These are phyloP conservation scores for Forficula auricularia DNA, from an alignment of 1,140 invertebrate species.

Conservation along the genomic window DNA sequence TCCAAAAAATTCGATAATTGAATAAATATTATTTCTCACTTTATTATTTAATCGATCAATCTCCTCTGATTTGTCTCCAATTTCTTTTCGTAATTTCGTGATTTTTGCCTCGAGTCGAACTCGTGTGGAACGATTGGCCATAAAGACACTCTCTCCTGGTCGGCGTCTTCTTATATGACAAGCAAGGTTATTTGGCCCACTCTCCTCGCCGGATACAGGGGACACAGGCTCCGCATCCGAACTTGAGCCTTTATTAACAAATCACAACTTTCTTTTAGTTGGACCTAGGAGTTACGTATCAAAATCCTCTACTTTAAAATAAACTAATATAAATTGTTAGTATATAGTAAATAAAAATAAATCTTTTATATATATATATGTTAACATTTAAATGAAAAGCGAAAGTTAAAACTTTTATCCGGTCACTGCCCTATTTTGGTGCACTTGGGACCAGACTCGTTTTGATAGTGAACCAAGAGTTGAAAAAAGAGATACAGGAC, in stretches of 20 bases:
- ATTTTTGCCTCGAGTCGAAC: slow-evolving; percentile 30
- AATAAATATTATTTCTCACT: slow-evolving; percentile 19
- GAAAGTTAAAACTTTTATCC: too few relatives aligned
- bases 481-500: too few relatives aligned
- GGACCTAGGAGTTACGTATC: too few relatives aligned
- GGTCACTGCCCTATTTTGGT: too few relatives aligned
- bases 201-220: slow-evolving; percentile 17
- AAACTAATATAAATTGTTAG: too few relatives aligned
- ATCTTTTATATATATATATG: too few relatives aligned
- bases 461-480: too few relatives aligned
- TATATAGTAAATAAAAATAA: too few relatives aligned
- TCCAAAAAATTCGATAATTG: neutral
- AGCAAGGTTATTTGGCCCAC: slow-evolving; percentile 10
- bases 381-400: too few relatives aligned
- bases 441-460: too few relatives aligned
- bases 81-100: slow-evolving; percentile 29
- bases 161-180: slow-evolving; percentile 1
- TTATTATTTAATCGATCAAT: slow-evolving; percentile 27
- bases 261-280: neutral
- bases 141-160: slow-evolving; percentile 17
- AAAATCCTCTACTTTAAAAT: too few relatives aligned
- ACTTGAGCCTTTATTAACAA: slow-evolving; percentile 4
- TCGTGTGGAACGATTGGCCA: slow-evolving; percentile 15
- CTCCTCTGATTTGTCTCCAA: slow-evolving; percentile 28
- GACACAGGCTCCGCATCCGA: slow-evolving; percentile 7